These are phyloP conservation scores for Eristalinus aeneus DNA, from an alignment of 2,888 invertebrate species.

Conservation along the genomic window DNA sequence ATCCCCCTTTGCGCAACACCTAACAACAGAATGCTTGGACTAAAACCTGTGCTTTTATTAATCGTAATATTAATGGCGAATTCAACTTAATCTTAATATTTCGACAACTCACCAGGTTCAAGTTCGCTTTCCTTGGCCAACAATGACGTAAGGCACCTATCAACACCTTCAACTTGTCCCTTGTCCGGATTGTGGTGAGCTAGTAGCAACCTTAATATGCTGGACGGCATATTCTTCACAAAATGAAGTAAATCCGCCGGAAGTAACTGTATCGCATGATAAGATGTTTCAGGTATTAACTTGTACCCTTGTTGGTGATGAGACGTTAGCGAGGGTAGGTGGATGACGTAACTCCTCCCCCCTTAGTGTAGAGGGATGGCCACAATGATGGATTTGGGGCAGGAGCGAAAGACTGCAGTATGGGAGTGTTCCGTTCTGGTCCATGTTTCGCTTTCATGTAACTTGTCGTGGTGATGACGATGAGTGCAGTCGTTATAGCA, in stretches of 20 bases:
- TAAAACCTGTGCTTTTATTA: conserved; percentile 72
- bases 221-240: neutral
- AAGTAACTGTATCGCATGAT: no score
- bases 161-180: conserved; percentile 19
- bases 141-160: conserved; percentile 16
- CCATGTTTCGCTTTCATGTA: neutral
- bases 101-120: conserved; percentile 31
- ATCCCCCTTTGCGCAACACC: conserved; percentile 73
- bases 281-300: no score
- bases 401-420: conserved; percentile 14
- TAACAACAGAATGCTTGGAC: conserved; percentile 73
- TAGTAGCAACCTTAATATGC: conserved; percentile 20
- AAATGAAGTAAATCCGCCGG: conserved; percentile 8
- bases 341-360: no score
- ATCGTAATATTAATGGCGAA: conserved; percentile 72
- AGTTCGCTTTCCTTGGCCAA: conserved; percentile 25
- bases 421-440: neutral
- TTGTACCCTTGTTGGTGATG: no score
- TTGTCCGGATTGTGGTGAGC: conserved; percentile 29
- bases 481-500: neutral
- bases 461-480: neutral
- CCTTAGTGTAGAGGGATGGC: no score
- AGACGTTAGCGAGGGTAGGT: no score
- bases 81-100: conserved; percentile 64
- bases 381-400: no score